Base-by-base conservation (phyloP, 2,797 vertebrate species). In the Xyrichtys novacula region DNA sequence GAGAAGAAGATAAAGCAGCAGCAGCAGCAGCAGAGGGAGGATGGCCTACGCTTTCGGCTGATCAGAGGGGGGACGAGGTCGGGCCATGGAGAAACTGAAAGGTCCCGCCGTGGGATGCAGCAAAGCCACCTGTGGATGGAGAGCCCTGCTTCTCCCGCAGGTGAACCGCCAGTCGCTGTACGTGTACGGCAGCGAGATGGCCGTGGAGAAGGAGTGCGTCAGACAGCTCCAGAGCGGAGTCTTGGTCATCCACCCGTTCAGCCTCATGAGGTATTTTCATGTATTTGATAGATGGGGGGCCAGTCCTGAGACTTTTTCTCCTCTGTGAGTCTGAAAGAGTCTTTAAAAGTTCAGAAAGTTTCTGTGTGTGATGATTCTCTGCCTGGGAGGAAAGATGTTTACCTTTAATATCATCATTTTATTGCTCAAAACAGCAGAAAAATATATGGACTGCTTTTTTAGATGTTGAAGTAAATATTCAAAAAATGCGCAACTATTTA, bases 231-330 rank as follows among this genome's bases (percentile, higher is more conserved):
- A 93, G 76, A 93, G 88, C 34, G 91, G 91, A 49, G 82, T 94
- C 46, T 88, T 94, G 44, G 94, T 95, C 83, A 95, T 95, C 79
- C 94, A 95, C 78, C 94, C 94, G 0, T 95, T 95, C 89, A 94
- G 94, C 81, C 69, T 81, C 68, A 87, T 94, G 83, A 94, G 93
- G 94, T 94, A 93, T 69, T 81, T 31, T 69, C 17, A 73, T 63
- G 20, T 20, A 16, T 31, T 23, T 65, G 58, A 74, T 73, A 76
- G 71, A 80, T 67, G 70, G 50, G 75, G 80, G 67, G 38, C 59
- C 50, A 19, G 32, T 29, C 7, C 55, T 19, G 49, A 60, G 42
- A 68, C 22, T 31, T 52, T 10, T 31, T n/a, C 12, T 40, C 10
- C 22, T 36, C 48, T 38, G 43, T 25, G 10, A 54, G 22, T 22